Conservation (phyloP, 2,113 vertebrate genomes). For the Nothocercus julius region DNA sequence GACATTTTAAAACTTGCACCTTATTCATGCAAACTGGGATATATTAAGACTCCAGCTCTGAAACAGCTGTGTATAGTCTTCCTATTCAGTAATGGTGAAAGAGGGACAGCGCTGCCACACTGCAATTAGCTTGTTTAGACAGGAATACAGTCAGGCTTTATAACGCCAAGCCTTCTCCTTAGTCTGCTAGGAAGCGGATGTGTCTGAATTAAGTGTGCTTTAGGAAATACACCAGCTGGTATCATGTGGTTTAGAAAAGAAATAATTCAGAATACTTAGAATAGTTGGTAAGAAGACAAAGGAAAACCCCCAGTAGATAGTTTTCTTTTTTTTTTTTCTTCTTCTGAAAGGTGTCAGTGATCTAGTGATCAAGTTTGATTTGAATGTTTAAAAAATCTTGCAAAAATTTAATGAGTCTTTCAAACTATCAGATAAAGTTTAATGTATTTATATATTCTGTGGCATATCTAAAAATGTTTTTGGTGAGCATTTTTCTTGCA, state of each 20-base stretch:
- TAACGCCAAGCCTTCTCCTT: constrained; percentile 8
- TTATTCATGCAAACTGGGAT: neutral
- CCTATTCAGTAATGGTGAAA: neutral
- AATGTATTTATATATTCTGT: neutral
- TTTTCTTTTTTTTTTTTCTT: neutral
- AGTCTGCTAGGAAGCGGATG: neutral
- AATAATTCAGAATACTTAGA: neutral
- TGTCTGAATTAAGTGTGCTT: constrained; percentile 16
- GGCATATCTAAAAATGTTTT: neutral
- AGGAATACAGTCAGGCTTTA: neutral
- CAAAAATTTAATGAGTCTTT: neutral
- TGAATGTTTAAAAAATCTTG: neutral
- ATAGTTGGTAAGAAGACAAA: neutral
- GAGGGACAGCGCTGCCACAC: neutral
- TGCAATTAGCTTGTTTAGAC: neutral
- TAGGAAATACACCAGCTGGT: constrained; percentile 1
- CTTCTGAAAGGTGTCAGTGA: neutral
- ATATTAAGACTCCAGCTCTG: neutral
- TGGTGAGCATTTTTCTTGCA: neutral
- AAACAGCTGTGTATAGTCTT: neutral
- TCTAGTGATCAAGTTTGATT: neutral
- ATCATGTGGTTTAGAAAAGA: neutral
- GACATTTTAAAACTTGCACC: neutral
- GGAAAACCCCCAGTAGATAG: neutral
- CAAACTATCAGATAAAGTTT: neutral